Conservation (phyloP, 2,888 invertebrate genomes). For the Diplolepis rosae region DNA sequence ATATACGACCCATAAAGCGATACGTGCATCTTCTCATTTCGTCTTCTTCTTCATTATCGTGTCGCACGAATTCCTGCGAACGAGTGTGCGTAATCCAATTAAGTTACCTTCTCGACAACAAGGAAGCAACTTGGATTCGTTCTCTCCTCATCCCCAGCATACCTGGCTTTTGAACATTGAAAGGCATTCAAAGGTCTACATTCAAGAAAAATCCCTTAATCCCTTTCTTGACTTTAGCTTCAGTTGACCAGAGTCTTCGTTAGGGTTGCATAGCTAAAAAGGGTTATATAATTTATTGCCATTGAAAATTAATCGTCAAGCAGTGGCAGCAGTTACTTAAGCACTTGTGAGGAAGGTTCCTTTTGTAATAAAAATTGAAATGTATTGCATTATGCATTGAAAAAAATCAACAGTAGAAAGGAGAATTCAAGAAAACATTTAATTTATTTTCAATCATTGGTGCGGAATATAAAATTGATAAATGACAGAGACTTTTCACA, state of each 20-base stretch:
- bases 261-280: neutral
- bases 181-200: neutral
- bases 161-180: neutral
- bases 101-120: constrained; percentile 49
- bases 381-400: no score
- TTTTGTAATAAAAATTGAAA: neutral
- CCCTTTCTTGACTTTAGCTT: constrained; percentile 7
- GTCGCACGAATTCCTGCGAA: constrained; percentile 48
- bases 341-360: neutral
- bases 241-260: neutral
- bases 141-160: neutral
- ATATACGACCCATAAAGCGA: constrained; percentile 69
- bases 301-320: constrained; percentile 3
- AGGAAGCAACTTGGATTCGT: constrained; percentile 36
- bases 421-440: no score
- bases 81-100: constrained; percentile 65
- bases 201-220: constrained; percentile 8
- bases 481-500: no score
- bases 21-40: constrained; percentile 52
- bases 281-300: constrained; percentile 14
- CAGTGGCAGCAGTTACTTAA: neutral
- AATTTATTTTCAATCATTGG: no score
- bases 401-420: no score
- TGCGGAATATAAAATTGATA: no score
- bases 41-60: constrained; percentile 41